These are phyloP conservation scores for Microcebus lehilahytsara DNA, from an alignment of 2,113 vertebrate genomes.

Conservation along the genomic window DNA sequence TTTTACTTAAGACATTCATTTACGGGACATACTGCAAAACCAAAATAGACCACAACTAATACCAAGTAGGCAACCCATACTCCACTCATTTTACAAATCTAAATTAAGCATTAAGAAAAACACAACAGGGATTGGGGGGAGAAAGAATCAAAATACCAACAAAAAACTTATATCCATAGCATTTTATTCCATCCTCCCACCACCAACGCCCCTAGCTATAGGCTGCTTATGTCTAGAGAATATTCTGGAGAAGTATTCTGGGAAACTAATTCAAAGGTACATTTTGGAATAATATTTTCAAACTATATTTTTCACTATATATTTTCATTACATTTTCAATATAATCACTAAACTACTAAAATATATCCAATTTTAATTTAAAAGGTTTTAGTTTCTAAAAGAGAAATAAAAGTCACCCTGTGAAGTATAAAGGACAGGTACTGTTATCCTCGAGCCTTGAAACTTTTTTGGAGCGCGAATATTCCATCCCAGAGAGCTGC, in stretches of 20 bases:
- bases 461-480: neutral
- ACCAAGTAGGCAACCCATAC: neutral
- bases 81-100: constrained; percentile 13
- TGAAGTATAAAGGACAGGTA: neutral
- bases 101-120: neutral
- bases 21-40: neutral
- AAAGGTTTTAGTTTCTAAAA: neutral
- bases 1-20: constrained; percentile 32
- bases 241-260: neutral
- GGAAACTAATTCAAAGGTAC: neutral
- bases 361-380: neutral
- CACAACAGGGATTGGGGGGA: neutral
- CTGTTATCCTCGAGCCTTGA: neutral
- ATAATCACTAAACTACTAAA: neutral
- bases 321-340: too few relatives aligned
- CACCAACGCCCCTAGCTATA: neutral
- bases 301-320: too few relatives aligned
- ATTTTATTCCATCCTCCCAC: neutral
- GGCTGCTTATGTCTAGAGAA: neutral
- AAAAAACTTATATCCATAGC: neutral
- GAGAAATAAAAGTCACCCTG: neutral
- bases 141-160: neutral
- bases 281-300: neutral
- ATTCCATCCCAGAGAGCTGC: neutral
- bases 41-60: constrained; percentile 25